Evolutionary conservation across 2,888 invertebrate genomes (phyloP), one percentile per base, ranked within the genome.

Genomic region (Papilio gigon): DNA sequence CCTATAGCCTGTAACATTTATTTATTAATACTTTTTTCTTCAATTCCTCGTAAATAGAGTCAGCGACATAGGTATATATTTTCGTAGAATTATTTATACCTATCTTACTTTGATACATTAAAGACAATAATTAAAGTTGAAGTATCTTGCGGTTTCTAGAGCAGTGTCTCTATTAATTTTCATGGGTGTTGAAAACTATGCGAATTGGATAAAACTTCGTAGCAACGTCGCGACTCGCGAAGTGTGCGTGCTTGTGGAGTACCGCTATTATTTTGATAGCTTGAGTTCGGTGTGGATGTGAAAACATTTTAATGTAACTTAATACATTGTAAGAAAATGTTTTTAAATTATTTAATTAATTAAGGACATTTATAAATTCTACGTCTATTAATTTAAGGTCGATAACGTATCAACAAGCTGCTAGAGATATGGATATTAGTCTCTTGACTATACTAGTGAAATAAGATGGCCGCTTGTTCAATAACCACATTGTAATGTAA

Each of bases 151-250:
- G 59, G 59, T 35, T 35, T 59, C 22, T 20, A 35, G 35, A 37
- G 33, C 14, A 30, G 12, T 58, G 30, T n/a, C 58, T 30, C 58
- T 37, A 59, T 35, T 59, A 59, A 37, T 35, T 59, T 59, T 59
- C 59, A 59, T 35, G 59, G 20, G 62, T 27, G 62, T 62, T 62
- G 62, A 30, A 25, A 64, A 64, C 37, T 35, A 64, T 64, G n/a
- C 17, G 64, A 53, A 64, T 64, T 47, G 47, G 47, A 47, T 64
- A 20, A 50, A 64, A 64, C 22, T 53, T 64, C 27, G 22, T 42
- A 8, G n/a, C n/a, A n/a, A n/a, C n/a, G n/a, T n/a, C 20, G 35
- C 25, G 14, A 40, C 61, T 35, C 50, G 25, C 64, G 30, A 64
- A 50, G 50, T 64, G 30, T 37, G 35, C 37, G 37, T 37, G 53